Evolutionary conservation across 2,113 vertebrate species (phyloP).

Genomic region (Mandrillus leucophaeus): DNA sequence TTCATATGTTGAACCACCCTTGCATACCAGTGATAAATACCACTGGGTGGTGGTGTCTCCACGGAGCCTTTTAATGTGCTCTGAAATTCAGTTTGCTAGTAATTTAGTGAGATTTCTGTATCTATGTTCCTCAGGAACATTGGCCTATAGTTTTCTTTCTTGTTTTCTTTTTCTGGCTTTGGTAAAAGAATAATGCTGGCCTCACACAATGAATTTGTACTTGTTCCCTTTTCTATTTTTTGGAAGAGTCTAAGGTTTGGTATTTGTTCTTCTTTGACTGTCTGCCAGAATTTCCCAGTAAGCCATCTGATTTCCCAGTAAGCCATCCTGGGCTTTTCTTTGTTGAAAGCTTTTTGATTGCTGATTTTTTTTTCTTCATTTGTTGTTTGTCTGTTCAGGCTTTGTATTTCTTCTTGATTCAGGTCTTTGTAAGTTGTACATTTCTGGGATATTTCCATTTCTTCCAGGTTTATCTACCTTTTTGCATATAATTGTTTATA

Average conservation of each 20-base stretch:
- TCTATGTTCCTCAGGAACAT: neutral
- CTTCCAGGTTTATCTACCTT: neutral
- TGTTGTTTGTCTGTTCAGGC: neutral
- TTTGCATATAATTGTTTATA: neutral
- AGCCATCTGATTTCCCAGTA: neutral
- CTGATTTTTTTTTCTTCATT: neutral
- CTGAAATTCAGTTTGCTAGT: neutral
- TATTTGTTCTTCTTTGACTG: neutral
- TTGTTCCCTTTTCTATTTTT: neutral
- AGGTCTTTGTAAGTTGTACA: neutral
- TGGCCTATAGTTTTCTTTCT: neutral
- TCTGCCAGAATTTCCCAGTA: neutral
- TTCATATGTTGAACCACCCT: neutral
- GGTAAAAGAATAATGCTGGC: neutral
- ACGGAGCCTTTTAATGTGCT: neutral
- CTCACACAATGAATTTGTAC: neutral
- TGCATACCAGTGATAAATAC: neutral
- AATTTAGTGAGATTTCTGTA: neutral
- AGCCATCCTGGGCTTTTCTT: neutral
- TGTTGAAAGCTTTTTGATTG: neutral
- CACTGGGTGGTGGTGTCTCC: neutral
- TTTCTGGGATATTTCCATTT: neutral
- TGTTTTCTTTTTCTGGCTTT: neutral
- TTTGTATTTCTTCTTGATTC: neutral
- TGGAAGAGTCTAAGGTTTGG: neutral